These are phyloP conservation scores for Gonatopus flavifemur DNA, from an alignment of 1,140 invertebrate genomes.

Conservation along the genomic window DNA sequence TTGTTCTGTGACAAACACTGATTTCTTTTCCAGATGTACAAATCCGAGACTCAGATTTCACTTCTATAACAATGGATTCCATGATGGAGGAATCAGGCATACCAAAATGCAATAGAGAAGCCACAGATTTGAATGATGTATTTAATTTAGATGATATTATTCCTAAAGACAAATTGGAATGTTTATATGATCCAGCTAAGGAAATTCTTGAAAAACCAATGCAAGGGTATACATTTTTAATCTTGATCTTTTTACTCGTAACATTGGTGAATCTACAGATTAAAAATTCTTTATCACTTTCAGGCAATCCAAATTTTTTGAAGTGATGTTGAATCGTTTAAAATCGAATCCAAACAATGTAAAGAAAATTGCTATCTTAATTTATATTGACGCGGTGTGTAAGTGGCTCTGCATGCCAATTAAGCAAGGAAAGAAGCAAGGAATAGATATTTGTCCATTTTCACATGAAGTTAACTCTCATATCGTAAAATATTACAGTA, in stretches of 20 bases:
- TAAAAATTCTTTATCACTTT: slow-evolving; percentile 6
- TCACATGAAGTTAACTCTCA: slow-evolving; percentile 41
- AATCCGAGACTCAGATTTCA: no score
- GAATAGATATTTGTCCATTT: slow-evolving; percentile 33
- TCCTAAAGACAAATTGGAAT: slow-evolving; percentile 46
- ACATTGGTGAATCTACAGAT: neutral
- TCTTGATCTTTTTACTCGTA: slow-evolving; percentile 6
- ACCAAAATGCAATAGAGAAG: slow-evolving; percentile 57
- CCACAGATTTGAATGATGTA: slow-evolving; percentile 45
- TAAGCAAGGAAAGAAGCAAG: slow-evolving; percentile 46
- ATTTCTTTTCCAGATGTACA: no score
- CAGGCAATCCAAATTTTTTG: slow-evolving; percentile 36
- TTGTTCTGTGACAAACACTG: slow-evolving; percentile 32
- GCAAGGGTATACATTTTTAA: slow-evolving; percentile 29
- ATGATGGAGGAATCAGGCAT: no score
- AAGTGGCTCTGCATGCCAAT: slow-evolving; percentile 47
- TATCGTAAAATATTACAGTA: slow-evolving; percentile 52
- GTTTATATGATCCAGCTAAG: slow-evolving; percentile 36
- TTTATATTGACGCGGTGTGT: slow-evolving; percentile 52
- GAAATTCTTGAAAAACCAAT: slow-evolving; percentile 31
- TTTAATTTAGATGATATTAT: slow-evolving; percentile 57
- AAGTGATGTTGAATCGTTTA: slow-evolving; percentile 19
- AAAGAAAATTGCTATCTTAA: slow-evolving; percentile 44
- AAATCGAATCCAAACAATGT: slow-evolving; percentile 24
- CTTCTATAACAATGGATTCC: no score